Evolutionary conservation across 2,888 invertebrate genomes (phyloP).

Genomic region (Drosophila testacea): DNA sequence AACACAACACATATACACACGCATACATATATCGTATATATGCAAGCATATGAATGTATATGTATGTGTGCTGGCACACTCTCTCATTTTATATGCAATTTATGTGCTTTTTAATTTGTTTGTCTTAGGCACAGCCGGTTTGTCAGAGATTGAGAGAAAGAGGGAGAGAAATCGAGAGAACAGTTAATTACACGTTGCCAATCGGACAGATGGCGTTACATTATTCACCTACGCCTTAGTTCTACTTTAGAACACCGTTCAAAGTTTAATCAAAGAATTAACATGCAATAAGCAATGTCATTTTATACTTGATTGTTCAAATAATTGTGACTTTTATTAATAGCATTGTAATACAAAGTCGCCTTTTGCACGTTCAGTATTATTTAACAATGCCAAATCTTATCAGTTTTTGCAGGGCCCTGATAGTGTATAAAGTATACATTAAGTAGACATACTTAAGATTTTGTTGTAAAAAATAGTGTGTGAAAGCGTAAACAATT

Average conservation of each 20-base stretch:
- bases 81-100: slow-evolving; percentile 64
- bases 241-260: slow-evolving; percentile 27
- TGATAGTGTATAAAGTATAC: slow-evolving; percentile 33
- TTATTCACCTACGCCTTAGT: slow-evolving; percentile 26
- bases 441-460: slow-evolving; percentile 14
- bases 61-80: slow-evolving; percentile 23
- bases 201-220: neutral
- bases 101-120: slow-evolving; percentile 58
- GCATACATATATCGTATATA: slow-evolving; percentile 9
- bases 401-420: slow-evolving; percentile 43
- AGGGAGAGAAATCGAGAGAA: slow-evolving; percentile 17
- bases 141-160: slow-evolving; percentile 34
- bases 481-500: slow-evolving; percentile 53
- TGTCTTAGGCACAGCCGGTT: slow-evolving; percentile 49
- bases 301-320: slow-evolving; percentile 53
- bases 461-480: slow-evolving; percentile 19
- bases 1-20: slow-evolving; percentile 15
- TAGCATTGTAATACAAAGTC: slow-evolving; percentile 30
- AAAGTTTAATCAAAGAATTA: slow-evolving; percentile 55
- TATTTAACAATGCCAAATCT: slow-evolving; percentile 58
- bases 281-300: slow-evolving; percentile 30
- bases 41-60: slow-evolving; percentile 5
- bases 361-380: slow-evolving; percentile 21
- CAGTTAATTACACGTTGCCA: slow-evolving; percentile 43
- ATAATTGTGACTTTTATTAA: slow-evolving; percentile 48